Percentiles rank a stretch among this genome's conserved stretches.
phyloP scores from a whole-genome alignment of 2,888 invertebrate species.

The Ectropis crepuscularia region DNA sequence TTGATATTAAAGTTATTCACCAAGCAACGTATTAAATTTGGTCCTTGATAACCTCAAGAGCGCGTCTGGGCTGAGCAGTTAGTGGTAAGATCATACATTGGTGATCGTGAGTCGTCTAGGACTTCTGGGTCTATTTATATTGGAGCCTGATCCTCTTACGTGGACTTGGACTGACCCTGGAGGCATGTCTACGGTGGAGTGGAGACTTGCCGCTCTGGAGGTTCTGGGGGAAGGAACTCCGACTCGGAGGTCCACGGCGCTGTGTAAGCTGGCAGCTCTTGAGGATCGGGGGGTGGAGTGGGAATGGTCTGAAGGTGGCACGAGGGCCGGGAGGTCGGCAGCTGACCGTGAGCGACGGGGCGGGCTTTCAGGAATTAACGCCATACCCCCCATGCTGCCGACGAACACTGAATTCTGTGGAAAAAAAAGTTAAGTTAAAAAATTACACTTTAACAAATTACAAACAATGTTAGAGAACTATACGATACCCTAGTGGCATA shows the following conservation, averaged over 20 bases:
- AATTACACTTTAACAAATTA: too few relatives aligned
- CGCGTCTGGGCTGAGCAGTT: constrained; percentile 3
- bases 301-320: constrained; percentile 79
- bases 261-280: constrained; percentile 76
- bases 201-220: constrained; percentile 74
- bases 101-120: constrained; percentile 75
- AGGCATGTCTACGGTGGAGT: constrained; percentile 73
- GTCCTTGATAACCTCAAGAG: constrained; percentile 49
- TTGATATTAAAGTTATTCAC: constrained; percentile 8
- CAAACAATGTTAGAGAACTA: too few relatives aligned
- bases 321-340: constrained; percentile 91
- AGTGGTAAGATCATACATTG: constrained; percentile 53
- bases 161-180: constrained; percentile 74
- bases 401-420: constrained; percentile 95
- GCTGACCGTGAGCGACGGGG: constrained; percentile 93
- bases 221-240: constrained; percentile 71
- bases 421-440: constrained; percentile 6
- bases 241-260: constrained; percentile 73
- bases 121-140: constrained; percentile 71
- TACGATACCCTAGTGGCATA: too few relatives aligned
- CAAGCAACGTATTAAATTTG: constrained; percentile 19
- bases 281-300: constrained; percentile 71
- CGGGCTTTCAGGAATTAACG: constrained; percentile 87
- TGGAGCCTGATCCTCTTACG: constrained; percentile 68
- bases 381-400: constrained; percentile 87